A percentile compares a stretch with the other conserved stretches of the same genome.
Conservation (phyloP, 2,888 invertebrate species). For the Prosapia bicincta region DNA sequence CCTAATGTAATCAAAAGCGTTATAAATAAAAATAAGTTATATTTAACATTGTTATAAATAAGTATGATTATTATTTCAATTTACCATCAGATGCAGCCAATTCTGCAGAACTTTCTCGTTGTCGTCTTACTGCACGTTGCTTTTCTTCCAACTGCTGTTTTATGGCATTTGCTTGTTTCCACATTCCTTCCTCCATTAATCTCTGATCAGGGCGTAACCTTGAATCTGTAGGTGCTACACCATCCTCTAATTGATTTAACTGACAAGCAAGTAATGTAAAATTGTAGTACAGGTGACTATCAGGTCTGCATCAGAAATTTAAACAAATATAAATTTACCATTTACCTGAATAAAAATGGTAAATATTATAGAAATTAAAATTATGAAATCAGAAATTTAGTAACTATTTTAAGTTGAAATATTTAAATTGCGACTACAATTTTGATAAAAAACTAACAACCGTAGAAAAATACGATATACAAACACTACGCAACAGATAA, state of each 20-base stretch:
- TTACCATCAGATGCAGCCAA: conserved; percentile 46
- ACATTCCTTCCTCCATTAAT: conserved; percentile 91
- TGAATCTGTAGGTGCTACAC: conserved; percentile 93
- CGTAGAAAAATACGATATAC: no score
- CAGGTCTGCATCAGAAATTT: conserved; percentile 48
- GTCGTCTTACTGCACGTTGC: conserved; percentile 72
- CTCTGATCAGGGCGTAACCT: conserved; percentile 93
- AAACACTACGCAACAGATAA: no score
- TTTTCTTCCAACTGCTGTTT: conserved; percentile 91
- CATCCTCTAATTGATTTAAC: conserved; percentile 90
- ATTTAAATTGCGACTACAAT: no score
- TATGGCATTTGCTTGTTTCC: conserved; percentile 88
- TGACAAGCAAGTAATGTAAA: conserved; percentile 95
- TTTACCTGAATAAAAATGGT: no score
- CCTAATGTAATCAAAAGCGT: no score
- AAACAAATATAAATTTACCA: not conserved
- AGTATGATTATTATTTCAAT: no score
- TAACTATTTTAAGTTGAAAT: no score
- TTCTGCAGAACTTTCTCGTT: conserved; percentile 76
- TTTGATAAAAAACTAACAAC: no score
- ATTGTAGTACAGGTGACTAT: conserved; percentile 78
- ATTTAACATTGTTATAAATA: no score
- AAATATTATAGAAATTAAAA: no score
- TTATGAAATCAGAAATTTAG: no score
- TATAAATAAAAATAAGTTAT: no score